Evolutionary conservation across 2,888 invertebrate species (phyloP).

Genomic region (Alviniconcha strummeri): DNA sequence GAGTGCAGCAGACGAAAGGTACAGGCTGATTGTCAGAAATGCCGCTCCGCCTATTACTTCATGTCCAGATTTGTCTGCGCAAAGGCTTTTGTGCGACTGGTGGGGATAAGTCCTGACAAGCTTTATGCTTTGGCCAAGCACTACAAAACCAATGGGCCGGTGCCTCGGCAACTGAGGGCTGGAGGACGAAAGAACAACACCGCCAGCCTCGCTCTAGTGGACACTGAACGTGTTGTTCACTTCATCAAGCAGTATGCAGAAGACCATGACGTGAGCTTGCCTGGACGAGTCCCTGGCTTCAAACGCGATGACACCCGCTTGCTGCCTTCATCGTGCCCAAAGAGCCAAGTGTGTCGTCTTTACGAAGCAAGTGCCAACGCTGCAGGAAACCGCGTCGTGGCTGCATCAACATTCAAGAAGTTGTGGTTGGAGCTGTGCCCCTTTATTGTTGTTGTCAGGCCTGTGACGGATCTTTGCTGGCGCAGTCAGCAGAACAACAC

Average conservation of each 20-base stretch:
- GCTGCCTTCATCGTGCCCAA: too few species aligned
- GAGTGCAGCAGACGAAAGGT: neutral
- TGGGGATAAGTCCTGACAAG: neutral
- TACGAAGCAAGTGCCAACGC: too few species aligned
- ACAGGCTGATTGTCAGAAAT: too few species aligned
- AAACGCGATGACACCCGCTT: constrained; percentile 35
- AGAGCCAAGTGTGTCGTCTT: too few species aligned
- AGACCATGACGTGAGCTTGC: constrained; percentile 35
- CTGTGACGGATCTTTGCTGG: too few species aligned
- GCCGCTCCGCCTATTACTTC: too few species aligned
- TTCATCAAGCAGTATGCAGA: constrained; percentile 38
- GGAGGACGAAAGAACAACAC: constrained; percentile 25
- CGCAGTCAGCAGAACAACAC: too few species aligned
- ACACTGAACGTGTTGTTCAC: constrained; percentile 30
- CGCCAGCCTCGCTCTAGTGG: constrained; percentile 24
- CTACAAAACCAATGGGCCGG: constrained; percentile 30
- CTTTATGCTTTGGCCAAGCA: constrained; percentile 23
- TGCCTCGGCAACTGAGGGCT: neutral
- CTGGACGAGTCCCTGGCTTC: constrained; percentile 36
- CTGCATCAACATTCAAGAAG: too few species aligned
- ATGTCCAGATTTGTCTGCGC: too few species aligned
- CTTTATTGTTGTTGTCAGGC: too few species aligned
- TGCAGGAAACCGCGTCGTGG: too few species aligned
- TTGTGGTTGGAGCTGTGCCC: too few species aligned
- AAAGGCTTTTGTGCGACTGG: neutral